phyloP scores from a whole-genome alignment of 2,888 invertebrate species.

The Halocaridina rubra region DNA sequence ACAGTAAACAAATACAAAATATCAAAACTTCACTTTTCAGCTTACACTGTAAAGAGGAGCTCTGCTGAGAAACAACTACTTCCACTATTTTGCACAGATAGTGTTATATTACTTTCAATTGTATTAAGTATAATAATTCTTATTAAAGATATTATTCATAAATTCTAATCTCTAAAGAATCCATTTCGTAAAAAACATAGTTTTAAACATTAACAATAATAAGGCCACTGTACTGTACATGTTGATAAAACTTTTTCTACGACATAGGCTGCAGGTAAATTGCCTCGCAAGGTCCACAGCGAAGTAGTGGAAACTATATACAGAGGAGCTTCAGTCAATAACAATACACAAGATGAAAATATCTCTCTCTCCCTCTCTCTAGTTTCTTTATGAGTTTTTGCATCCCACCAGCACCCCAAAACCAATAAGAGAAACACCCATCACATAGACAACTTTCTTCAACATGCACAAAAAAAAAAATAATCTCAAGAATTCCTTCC shows the following conservation, averaged over 20 bases:
- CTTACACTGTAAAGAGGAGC: slow-evolving; percentile 47
- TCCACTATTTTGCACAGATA: slow-evolving; percentile 54
- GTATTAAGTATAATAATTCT: no score
- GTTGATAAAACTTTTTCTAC: slow-evolving; percentile 51
- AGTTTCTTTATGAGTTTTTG: no score
- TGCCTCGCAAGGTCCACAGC: slow-evolving; percentile 21
- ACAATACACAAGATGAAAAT: slow-evolving; percentile 27
- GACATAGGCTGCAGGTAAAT: slow-evolving; percentile 36
- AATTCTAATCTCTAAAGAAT: slow-evolving; percentile 60
- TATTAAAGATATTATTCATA: slow-evolving; percentile 54
- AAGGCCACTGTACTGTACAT: slow-evolving; percentile 61
- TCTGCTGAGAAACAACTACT: slow-evolving; percentile 40
- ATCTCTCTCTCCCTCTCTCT: slow-evolving; percentile 14
- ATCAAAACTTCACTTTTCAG: slow-evolving; percentile 23
- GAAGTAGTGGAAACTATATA: slow-evolving; percentile 54
- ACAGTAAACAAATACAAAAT: slow-evolving; percentile 43
- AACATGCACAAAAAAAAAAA: background rate
- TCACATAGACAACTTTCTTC: background rate
- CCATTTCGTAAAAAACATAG: slow-evolving; percentile 60
- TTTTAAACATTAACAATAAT: slow-evolving; percentile 60
- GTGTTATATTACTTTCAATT: no score
- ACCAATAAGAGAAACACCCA: slow-evolving; percentile 33
- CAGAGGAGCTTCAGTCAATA: slow-evolving; percentile 50
- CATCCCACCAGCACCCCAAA: slow-evolving; percentile 29
- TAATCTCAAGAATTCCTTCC: background rate